Conservation (phyloP, 2,888 invertebrate genomes). For the Ischnura elegans region DNA sequence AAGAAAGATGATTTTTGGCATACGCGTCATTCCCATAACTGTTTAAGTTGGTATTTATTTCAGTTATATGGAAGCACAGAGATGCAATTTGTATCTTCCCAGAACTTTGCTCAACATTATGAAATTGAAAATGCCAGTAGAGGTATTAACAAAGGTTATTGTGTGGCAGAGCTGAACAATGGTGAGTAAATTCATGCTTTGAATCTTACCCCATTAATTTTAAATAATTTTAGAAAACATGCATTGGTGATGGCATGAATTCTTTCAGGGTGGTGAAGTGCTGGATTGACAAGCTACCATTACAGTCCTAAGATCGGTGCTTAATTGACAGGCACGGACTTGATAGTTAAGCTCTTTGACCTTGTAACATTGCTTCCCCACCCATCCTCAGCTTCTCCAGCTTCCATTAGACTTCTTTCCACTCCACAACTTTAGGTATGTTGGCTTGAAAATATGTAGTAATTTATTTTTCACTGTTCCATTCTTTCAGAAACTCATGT, state of each 20-base stretch:
- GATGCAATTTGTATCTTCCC: neutral
- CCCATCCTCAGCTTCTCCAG: neutral
- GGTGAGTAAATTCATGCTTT: neutral
- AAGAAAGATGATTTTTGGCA: too few relatives aligned
- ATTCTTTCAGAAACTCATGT: conserved; percentile 32
- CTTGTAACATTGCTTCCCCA: too few relatives aligned
- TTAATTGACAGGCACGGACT: neutral
- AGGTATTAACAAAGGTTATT: neutral
- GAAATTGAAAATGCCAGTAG: neutral
- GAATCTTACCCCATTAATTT: neutral
- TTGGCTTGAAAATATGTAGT: neutral
- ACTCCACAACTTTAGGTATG: neutral
- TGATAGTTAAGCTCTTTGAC: too few relatives aligned
- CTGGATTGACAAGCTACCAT: neutral
- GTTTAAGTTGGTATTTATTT: too few relatives aligned
- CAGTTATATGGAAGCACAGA: conserved; percentile 2
- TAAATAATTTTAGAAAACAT: neutral
- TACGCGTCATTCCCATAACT: too few relatives aligned
- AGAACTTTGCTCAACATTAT: neutral
- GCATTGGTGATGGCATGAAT: neutral
- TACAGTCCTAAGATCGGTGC: neutral
- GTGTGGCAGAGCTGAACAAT: neutral
- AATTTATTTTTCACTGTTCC: neutral
- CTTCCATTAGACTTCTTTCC: too few relatives aligned
- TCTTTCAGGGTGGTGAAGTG: neutral